A percentile compares a stretch with the other conserved stretches of the same genome.
Conservation (phyloP, 2,113 vertebrate species). For the Rhea pennata region DNA sequence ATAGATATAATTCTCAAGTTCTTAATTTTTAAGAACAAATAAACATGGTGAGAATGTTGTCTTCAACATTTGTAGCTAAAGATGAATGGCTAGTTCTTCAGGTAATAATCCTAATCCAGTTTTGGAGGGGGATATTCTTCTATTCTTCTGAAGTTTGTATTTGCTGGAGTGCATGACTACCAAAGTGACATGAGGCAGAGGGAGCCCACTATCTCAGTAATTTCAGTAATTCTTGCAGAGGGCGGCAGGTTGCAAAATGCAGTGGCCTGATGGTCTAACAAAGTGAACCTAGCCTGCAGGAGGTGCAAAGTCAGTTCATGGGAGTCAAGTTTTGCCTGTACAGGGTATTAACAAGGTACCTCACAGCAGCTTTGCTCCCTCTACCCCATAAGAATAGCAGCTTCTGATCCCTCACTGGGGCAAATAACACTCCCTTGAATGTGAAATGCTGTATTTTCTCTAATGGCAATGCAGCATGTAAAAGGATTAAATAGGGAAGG, state of each 20-base stretch:
- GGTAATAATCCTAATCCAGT: background rate
- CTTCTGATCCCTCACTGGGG: background rate
- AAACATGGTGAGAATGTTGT: background rate
- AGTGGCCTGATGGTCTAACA: accelerated
- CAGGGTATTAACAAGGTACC: background rate
- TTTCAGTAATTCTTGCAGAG: background rate
- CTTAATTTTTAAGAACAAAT: background rate
- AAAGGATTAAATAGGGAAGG: background rate
- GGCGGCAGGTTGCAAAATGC: background rate
- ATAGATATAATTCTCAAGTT: background rate
- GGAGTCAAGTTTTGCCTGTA: background rate
- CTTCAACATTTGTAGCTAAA: background rate
- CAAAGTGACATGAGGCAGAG: background rate
- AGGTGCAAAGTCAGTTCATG: accelerated
- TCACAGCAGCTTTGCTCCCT: background rate
- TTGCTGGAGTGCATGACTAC: background rate
- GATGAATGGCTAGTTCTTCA: background rate
- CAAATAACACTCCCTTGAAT: background rate
- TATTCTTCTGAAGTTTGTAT: background rate
- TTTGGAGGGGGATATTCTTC: background rate
- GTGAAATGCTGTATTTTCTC: accelerated
- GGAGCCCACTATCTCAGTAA: background rate
- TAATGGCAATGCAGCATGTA: background rate
- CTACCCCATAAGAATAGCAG: accelerated
- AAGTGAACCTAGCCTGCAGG: accelerated